phyloP scores from a whole-genome alignment of 2,888 invertebrate species.

The Anaspis maculata region DNA sequence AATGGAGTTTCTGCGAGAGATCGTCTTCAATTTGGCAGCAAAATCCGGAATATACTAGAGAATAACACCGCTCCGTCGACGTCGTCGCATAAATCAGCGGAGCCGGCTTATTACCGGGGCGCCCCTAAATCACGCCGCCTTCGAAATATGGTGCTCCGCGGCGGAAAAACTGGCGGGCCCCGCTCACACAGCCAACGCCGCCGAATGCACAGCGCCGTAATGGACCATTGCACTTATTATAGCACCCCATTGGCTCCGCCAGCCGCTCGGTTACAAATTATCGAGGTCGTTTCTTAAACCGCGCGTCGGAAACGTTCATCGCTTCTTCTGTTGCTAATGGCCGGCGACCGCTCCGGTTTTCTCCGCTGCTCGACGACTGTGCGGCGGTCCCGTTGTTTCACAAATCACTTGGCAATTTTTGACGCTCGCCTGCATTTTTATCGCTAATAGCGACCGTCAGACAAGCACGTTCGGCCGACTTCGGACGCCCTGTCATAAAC shows the following conservation, averaged over 20 bases:
- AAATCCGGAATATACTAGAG: constrained; percentile 37
- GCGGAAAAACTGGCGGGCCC: constrained; percentile 9
- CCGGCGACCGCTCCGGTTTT: constrained; percentile 12
- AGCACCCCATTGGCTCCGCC: constrained; percentile 36
- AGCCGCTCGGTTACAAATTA: constrained; percentile 16
- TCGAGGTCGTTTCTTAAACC: constrained; percentile 7
- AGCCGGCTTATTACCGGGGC: constrained; percentile 23
- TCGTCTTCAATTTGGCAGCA: constrained; percentile 44
- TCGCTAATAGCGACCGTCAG: constrained; percentile 6
- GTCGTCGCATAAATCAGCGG: constrained; percentile 26
- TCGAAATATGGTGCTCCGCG: constrained; percentile 16
- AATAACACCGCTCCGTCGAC: constrained; percentile 30
- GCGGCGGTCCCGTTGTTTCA: constrained; percentile 11
- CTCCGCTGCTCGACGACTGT: too few relatives aligned
- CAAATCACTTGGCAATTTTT: constrained; percentile 18
- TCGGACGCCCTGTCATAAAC: constrained; percentile 13
- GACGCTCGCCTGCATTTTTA: constrained; percentile 9
- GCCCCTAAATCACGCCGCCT: constrained; percentile 28
- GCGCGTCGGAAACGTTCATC: constrained; percentile 16
- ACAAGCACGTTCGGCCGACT: constrained; percentile 9
- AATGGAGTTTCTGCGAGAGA: constrained; percentile 41
- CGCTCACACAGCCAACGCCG: neutral
- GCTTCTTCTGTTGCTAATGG: constrained; percentile 23
- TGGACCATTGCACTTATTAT: constrained; percentile 40
- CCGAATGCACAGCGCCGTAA: constrained; percentile 28